These are phyloP conservation scores for Sebastolobus alascanus DNA, from an alignment of 2,797 vertebrate genomes.

Conservation along the genomic window DNA sequence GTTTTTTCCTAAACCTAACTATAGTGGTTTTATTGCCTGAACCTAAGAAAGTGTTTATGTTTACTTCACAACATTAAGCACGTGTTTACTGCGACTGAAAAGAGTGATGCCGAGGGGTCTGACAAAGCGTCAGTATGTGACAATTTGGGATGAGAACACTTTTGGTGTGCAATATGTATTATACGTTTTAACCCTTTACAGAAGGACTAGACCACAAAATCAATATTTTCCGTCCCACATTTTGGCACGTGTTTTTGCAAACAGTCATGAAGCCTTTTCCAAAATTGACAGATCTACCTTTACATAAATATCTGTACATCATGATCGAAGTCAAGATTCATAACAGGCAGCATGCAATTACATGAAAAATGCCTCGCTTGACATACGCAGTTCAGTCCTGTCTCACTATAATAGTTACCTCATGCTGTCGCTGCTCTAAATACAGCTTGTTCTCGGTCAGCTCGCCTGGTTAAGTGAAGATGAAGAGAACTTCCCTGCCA, in stretches of 20 bases:
- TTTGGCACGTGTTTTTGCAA: background rate
- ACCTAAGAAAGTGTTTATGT: too few relatives aligned
- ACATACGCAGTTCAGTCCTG: background rate
- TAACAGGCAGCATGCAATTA: background rate
- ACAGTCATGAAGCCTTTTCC: background rate
- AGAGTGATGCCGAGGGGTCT: too few relatives aligned
- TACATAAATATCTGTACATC: background rate
- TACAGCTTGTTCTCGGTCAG: slow-evolving; percentile 45
- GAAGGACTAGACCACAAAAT: background rate
- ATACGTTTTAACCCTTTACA: slow-evolving; percentile 14
- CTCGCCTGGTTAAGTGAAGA: slow-evolving; percentile 67
- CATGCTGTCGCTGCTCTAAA: slow-evolving; percentile 45
- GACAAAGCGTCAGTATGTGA: too few relatives aligned
- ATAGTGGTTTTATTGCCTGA: too few relatives aligned
- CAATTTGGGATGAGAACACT: too few relatives aligned
- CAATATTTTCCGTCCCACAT: background rate
- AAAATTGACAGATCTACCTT: background rate
- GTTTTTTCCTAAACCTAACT: too few relatives aligned
- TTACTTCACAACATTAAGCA: too few relatives aligned
- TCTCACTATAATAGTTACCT: slow-evolving; percentile 20
- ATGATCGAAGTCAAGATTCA: slow-evolving; percentile 2
- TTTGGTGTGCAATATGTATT: background rate
- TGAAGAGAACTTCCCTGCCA: slow-evolving; percentile 62
- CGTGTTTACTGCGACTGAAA: too few relatives aligned
- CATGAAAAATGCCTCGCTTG: background rate